Percentiles rank a stretch among this genome's conserved stretches.
phyloP scores from a whole-genome alignment of 2,888 invertebrate genomes.

The Eristalinus sepulchralis region DNA sequence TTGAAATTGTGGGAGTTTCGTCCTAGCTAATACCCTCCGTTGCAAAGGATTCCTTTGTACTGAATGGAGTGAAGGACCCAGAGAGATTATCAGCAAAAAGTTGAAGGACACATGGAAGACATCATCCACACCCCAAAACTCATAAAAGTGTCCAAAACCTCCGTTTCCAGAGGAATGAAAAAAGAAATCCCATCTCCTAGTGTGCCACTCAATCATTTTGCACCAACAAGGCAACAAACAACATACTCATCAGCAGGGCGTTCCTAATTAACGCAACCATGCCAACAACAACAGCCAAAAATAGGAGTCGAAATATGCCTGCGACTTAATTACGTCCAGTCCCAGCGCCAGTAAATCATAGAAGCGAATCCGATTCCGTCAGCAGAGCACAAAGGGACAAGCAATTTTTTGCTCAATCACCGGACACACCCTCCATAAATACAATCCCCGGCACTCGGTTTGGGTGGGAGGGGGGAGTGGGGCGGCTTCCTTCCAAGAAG shows the following conservation, averaged over 20 bases:
- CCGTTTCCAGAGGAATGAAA: background rate
- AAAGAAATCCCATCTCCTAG: background rate
- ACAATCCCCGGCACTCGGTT: background rate
- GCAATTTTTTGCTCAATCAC: constrained; percentile 10
- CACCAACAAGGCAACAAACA: background rate
- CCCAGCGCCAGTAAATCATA: background rate
- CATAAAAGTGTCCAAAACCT: no score
- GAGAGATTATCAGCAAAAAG: no score
- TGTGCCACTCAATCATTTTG: background rate
- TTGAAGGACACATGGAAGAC: no score
- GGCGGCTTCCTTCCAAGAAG: background rate
- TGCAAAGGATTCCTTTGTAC: no score
- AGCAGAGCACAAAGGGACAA: background rate
- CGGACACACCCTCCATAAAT: constrained; percentile 26
- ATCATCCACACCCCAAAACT: no score
- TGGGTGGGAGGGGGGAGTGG: constrained; percentile 31
- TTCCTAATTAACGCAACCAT: constrained; percentile 32
- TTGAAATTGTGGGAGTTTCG: no score
- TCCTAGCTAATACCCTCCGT: no score
- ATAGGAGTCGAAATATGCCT: constrained; percentile 9
- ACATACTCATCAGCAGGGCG: constrained; percentile 6
- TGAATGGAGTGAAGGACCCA: no score
- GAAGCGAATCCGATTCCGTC: background rate
- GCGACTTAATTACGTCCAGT: constrained; percentile 26
- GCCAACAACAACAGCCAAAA: background rate